Evolutionary conservation across 2,113 vertebrate genomes (phyloP).

Genomic region (Oxyruncus cristatus): DNA sequence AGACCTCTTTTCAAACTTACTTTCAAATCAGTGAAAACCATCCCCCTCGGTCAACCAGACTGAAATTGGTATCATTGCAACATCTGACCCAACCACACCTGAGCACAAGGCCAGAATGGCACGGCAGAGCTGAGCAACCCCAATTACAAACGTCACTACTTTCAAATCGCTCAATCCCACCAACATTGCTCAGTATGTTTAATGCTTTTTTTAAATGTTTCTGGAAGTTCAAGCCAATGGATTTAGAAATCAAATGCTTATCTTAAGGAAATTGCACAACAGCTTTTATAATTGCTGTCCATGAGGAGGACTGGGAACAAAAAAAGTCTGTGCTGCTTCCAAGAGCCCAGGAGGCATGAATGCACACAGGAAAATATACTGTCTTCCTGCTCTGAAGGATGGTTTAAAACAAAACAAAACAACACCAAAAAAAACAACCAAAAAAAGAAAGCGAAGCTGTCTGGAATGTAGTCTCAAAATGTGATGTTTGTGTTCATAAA

Average conservation of each 20-base stretch:
- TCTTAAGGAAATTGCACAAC: constrained; percentile 22
- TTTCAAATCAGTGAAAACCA: neutral
- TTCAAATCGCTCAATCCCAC: neutral
- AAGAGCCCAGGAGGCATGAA: constrained; percentile 4
- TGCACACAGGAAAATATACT: neutral
- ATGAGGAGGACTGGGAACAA: neutral
- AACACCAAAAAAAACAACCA: too few species aligned
- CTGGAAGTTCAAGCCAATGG: neutral
- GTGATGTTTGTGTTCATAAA: neutral
- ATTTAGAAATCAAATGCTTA: neutral
- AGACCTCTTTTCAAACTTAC: neutral
- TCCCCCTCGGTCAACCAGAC: neutral
- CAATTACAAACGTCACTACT: neutral
- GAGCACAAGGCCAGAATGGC: neutral
- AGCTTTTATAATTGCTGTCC: neutral
- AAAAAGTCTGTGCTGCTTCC: constrained; percentile 43
- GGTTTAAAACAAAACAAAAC: neutral
- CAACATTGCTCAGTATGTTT: neutral
- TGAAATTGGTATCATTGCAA: neutral
- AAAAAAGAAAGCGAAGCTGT: neutral
- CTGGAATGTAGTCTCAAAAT: constrained; percentile 27
- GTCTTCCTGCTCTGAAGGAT: neutral
- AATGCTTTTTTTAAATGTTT: neutral
- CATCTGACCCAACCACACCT: neutral
- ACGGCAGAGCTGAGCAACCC: neutral